Conservation (phyloP, 1,140 invertebrate genomes). For the Eriocheir sinensis region DNA sequence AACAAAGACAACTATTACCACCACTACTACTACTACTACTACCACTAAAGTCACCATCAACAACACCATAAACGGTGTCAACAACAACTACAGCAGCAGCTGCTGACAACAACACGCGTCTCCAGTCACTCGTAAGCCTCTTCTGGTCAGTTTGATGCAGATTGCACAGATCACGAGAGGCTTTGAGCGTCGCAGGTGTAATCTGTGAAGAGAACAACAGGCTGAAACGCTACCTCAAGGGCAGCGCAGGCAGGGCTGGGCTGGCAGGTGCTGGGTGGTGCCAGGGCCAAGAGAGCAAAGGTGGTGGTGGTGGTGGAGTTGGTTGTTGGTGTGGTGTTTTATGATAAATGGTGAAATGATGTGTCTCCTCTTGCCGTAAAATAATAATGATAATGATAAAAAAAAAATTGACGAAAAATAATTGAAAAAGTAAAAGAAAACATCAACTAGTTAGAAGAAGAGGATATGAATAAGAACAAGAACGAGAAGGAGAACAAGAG, state of each 20-base stretch:
- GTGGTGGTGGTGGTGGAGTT: background rate
- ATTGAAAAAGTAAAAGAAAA: no score
- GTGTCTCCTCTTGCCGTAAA: no score
- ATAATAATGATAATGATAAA: no score
- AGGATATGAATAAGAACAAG: no score
- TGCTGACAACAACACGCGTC: background rate
- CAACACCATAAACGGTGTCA: no score
- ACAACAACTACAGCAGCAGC: background rate
- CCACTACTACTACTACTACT: no score
- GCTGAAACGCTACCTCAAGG: background rate
- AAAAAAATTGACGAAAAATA: no score
- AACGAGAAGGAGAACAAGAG: no score
- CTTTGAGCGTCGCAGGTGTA: background rate
- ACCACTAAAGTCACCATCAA: background rate
- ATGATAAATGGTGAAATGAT: no score
- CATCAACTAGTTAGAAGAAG: no score
- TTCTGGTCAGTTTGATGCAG: background rate
- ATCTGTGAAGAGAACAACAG: background rate
- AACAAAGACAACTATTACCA: no score
- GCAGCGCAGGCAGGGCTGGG: no score
- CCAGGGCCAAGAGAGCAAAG: background rate
- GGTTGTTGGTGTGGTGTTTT: background rate
- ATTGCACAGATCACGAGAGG: slow-evolving; percentile 23
- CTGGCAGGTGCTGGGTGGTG: background rate
- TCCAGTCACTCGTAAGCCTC: background rate